Base-by-base conservation (phyloP, 2,113 vertebrate genomes). In the Petromus typicus region DNA sequence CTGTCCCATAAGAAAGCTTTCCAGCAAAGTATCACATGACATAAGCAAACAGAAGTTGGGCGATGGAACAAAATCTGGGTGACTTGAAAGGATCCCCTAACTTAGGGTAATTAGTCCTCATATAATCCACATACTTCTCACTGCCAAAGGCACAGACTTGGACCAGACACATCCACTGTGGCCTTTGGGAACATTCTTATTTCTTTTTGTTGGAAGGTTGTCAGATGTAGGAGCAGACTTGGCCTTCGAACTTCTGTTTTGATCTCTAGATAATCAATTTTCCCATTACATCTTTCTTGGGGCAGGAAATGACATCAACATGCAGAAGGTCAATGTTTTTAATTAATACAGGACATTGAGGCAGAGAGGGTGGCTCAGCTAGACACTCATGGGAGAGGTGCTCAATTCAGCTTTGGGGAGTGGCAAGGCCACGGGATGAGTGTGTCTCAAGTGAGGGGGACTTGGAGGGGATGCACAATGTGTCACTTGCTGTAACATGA, bases 1-100 rank as follows among this genome's bases (percentile, higher is more conserved):
- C 97, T 92, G 98, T 99, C 98, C 99, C 98, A 79, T 99, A 99
- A 0, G 99, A 99, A 92, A 99, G 95, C 96, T 99, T 99, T 89
- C 99, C 99, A 73, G 96, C 98, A 94, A 99, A 59, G 97, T 99
- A 99, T 90, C 99, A 99, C 98, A 98, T 99, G 14, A 99, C 80
- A 90, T 99, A 99, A 94, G 99, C 99, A 98, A 99, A 99, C 59
- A 96, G 98, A 96, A 99, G 95, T 98, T 99, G 99, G 4, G 98
- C 98, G 40, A 99, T 89, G 48, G 99, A 98, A 57, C 99, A 99
- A 96, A 99, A 99, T 97, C 98, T 99, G 84, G 98, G 87, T 97
- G 99, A 82, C 98, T 95, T 96, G 98, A 96, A 91, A 99, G 97
- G 89, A 97, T 84, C 97, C 99, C 99, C 99, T 30, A 17, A 75